Percentiles rank a stretch among this genome's conserved stretches.
Evolutionary conservation across 2,113 vertebrate genomes (phyloP).

Genomic region (Lagopus muta): DNA sequence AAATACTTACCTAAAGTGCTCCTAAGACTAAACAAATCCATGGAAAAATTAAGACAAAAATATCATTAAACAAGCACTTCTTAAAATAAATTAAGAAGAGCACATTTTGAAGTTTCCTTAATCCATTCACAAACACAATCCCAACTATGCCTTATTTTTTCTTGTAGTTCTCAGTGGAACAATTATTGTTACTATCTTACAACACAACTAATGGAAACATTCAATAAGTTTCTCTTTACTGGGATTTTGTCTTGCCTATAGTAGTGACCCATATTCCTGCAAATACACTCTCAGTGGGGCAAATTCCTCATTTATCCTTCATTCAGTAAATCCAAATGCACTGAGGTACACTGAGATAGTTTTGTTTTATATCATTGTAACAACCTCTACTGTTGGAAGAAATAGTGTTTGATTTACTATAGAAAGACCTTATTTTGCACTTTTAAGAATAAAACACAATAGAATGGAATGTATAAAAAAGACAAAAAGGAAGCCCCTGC

Average conservation of each 20-base stretch:
- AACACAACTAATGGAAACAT: not conserved
- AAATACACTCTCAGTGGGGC: not conserved
- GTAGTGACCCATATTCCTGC: not conserved
- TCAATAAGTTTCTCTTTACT: not conserved
- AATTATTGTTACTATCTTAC: rapidly evolving
- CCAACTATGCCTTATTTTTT: not conserved
- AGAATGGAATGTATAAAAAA: not conserved
- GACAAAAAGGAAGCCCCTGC: not conserved
- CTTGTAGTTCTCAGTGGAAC: not conserved
- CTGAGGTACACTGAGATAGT: not conserved
- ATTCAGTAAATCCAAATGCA: not conserved
- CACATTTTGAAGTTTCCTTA: not conserved
- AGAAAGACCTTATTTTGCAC: not conserved
- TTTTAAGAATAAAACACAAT: not conserved
- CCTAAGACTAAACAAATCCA: not conserved
- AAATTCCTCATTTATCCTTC: not conserved
- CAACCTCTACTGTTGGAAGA: not conserved
- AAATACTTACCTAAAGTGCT: not conserved
- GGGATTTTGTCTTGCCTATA: not conserved
- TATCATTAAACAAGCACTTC: not conserved
- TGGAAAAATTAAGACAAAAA: not conserved
- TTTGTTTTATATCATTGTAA: not conserved
- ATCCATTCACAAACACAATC: not conserved
- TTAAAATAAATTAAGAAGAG: not conserved
- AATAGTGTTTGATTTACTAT: not conserved